These are phyloP conservation scores for Patella depressa DNA, from an alignment of 2,888 invertebrate genomes.

Conservation along the genomic window DNA sequence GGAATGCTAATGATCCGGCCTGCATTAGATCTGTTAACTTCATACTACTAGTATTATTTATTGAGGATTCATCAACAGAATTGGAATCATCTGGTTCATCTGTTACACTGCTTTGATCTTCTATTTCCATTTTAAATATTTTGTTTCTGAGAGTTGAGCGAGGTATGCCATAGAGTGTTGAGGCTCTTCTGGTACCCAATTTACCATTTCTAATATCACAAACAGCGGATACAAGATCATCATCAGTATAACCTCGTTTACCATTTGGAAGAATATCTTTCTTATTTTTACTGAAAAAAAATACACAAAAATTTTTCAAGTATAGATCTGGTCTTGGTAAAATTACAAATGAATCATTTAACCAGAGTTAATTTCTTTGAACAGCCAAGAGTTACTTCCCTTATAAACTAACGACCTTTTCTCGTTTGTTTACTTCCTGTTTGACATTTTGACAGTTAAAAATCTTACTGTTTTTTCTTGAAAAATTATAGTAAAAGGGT, in stretches of 20 bases:
- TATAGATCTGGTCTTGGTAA: too few relatives aligned
- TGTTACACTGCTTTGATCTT: constrained; percentile 24
- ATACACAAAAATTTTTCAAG: too few relatives aligned
- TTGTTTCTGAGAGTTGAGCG: constrained; percentile 96
- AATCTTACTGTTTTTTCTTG: too few relatives aligned
- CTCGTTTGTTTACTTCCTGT: too few relatives aligned
- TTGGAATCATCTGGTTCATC: constrained; percentile 32
- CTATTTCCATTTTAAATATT: constrained; percentile 74
- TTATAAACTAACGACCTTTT: too few relatives aligned
- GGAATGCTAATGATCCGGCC: constrained; percentile 29
- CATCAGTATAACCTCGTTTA: constrained; percentile 86
- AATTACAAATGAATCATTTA: too few relatives aligned
- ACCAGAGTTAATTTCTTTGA: too few relatives aligned
- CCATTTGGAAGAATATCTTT: constrained; percentile 39
- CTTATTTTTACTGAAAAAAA: constrained; percentile 30
- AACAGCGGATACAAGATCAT: constrained; percentile 93
- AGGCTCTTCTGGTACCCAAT: constrained; percentile 91
- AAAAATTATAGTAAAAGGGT: too few relatives aligned
- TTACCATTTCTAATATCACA: constrained; percentile 93
- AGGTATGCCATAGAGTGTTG: constrained; percentile 96
- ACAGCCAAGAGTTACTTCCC: too few relatives aligned
- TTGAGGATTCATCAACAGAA: constrained; percentile 28
- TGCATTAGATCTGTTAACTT: constrained; percentile 44
- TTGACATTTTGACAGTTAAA: too few relatives aligned
- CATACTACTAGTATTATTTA: constrained; percentile 26